These are phyloP conservation scores for Stichodactyla helianthus DNA, from an alignment of 64 coral and sea anemone species.

Conservation along the genomic window DNA sequence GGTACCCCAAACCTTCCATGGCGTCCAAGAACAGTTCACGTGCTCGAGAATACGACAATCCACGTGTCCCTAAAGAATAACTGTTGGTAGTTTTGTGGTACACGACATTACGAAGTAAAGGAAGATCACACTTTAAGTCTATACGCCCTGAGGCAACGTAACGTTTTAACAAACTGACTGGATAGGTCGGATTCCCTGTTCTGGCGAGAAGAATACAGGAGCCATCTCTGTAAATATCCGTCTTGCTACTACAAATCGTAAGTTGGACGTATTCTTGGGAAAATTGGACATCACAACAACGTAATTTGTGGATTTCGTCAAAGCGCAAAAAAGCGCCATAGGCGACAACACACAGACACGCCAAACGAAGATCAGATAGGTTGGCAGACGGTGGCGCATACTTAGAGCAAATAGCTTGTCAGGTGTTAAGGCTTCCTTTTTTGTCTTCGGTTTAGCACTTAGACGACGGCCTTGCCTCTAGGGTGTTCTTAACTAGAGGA, in stretches of 20 bases:
- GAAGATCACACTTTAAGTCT: too few relatives aligned
- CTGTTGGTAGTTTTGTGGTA: too few relatives aligned
- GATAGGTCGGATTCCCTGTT: background rate
- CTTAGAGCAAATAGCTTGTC: background rate
- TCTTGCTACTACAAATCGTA: constrained; percentile 39
- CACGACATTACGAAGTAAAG: too few relatives aligned
- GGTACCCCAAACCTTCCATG: constrained; percentile 23
- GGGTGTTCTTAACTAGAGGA: background rate
- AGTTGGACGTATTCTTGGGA: constrained; percentile 21
- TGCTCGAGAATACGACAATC: constrained; percentile 16
- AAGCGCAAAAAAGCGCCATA: constrained; percentile 11
- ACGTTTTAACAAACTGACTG: too few relatives aligned
- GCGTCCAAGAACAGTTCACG: constrained; percentile 31
- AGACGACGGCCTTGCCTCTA: background rate
- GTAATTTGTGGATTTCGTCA: constrained; percentile 9
- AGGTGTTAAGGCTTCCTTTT: constrained; percentile 14
- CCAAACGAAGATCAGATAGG: too few relatives aligned
- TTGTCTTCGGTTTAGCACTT: background rate
- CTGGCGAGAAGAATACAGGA: constrained; percentile 46
- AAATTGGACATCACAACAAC: constrained; percentile 20
- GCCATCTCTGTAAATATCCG: constrained; percentile 60
- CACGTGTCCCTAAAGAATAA: too few relatives aligned
- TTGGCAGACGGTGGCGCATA: too few relatives aligned
- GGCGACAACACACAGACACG: too few relatives aligned
- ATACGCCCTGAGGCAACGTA: too few relatives aligned